Base-by-base conservation (phyloP, 2,797 vertebrate species). In the Gambelia wislizenii region DNA sequence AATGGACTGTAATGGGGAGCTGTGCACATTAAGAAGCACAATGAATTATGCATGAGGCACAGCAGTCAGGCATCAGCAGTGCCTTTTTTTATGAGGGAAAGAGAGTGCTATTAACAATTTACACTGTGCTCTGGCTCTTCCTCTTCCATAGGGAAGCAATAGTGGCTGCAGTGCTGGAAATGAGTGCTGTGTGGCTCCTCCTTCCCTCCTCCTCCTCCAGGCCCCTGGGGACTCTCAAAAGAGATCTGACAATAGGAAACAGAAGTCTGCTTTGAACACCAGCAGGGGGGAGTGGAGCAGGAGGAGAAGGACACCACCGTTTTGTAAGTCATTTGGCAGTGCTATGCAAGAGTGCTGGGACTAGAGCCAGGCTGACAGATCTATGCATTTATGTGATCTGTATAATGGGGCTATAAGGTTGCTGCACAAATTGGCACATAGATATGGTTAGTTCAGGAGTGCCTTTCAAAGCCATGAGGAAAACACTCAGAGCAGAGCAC, bases 11-110 rank as follows among this genome's bases (percentile, higher is more conserved):
- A 42, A 88, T 79, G 64, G 84, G 91, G 90, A 94, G 90, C 76
- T 91, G 85, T 94, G 90, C 80, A 72, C 76, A 42, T 92, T 89
- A 84, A 79, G 87, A 74, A 93, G 39, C 36, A 20, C 80, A 27
- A 81, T 95, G 92, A 93, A 94, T 95, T 87, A 93, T 93, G 27
- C 79, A 92, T 87, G 91, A 88, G 83, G 81, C 74, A 74, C 59
- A 87, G 90, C 88, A 92, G 84, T 33, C 83, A 93, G 88, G 69
- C 91, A 76, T 36, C 3, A 0, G 59, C 85, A 80, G 27, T 87
- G 79, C 67, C 79, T 90, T 88, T 90, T 88, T 91, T 89, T 85
- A 85, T 67, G 89, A 91, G 89, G 87, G 83, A 87, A 92, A 64
- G 77, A 90, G 67, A 94, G 88, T 0, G 44, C 89, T 42, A 76